Percentiles rank a stretch among this genome's conserved stretches.
These are phyloP conservation scores for Coelogynopora nodosa DNA, from an alignment of 2,888 invertebrate genomes.

Conservation along the genomic window DNA sequence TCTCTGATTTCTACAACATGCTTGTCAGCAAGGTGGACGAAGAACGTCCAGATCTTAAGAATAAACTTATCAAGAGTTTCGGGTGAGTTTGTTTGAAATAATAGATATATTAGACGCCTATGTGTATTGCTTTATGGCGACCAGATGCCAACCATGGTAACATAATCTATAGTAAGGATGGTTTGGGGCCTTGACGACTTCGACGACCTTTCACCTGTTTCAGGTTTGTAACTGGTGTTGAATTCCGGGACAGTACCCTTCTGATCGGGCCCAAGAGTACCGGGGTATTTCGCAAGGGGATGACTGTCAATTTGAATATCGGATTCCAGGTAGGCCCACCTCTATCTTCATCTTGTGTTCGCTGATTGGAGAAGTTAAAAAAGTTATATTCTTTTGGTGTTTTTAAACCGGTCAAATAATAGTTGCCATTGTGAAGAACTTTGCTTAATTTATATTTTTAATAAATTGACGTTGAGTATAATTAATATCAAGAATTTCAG, in stretches of 20 bases:
- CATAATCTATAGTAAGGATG: no score
- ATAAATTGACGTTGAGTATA: no score
- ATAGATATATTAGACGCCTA: no score
- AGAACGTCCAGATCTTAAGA: conserved; percentile 77
- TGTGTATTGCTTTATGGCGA: no score
- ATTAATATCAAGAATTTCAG: no score
- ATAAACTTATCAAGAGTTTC: conserved; percentile 86
- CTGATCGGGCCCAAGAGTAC: conserved; percentile 84
- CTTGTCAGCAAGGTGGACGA: conserved; percentile 77
- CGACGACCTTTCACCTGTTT: conserved; percentile 50
- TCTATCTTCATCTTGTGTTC: no score
- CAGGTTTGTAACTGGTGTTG: conserved; percentile 91
- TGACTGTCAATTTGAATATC: conserved; percentile 92
- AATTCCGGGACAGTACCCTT: conserved; percentile 89
- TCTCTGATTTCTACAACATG: conserved; percentile 81
- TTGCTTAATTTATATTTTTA: no score
- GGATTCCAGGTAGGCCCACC: conserved; percentile 73
- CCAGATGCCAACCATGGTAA: no score
- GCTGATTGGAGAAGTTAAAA: no score
- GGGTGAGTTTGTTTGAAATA: conserved; percentile 65
- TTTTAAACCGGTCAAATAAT: no score
- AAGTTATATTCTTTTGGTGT: no score
- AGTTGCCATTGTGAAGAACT: no score
- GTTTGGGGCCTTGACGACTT: neutral
- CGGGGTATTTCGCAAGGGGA: conserved; percentile 75